Evolutionary conservation across 2,888 invertebrate genomes (phyloP), one percentile per base, ranked within the genome.

Genomic region (Oscheius sp.): DNA sequence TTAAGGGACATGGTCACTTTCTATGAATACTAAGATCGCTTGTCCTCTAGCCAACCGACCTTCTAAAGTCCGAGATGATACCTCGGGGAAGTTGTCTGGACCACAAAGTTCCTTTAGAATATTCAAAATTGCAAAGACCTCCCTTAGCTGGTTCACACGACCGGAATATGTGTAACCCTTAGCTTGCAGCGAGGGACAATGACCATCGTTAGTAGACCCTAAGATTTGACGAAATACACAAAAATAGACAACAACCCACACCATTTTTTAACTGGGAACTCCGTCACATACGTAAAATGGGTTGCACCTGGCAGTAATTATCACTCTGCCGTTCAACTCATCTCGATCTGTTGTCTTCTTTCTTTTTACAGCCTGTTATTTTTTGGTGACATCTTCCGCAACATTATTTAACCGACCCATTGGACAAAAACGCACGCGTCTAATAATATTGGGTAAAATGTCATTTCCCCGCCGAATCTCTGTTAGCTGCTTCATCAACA

Each of bases 401-500:
- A 49, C 16, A 35, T 35, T 35, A 35, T 35, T 35, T 35, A 35
- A 35, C 35, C 3, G 35, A 9, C 35, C 35, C 35, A 35, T 35
- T 35, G 35, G 9, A 35, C 35, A 35, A 35, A 35, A 35, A 35
- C 35, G 61, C 61, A 45, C 18, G 13, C 43, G 41, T 61, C 61
- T 61, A 61, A 61, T 61, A 61, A 27, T 9, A 58, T 58, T 58
- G 58, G 35, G 35, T 3, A 35, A 35, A 35, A 35, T 35, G 35
- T 35, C 35, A 35, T 35, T 35, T 35, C 35, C 61, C 35, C 58
- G 43, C 43, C 18, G 61, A 61, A 61, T 61, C 61, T 41, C 45
- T n/a, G 45, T n/a, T 61, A 18, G 21, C 61, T 45, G 61, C 61
- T 61, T 61, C 61, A 61, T 61, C 61, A 61, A 61, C 61, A 61